These are phyloP conservation scores for Drosophila atroscutellata DNA, from an alignment of 2,888 invertebrate genomes.

Conservation along the genomic window DNA sequence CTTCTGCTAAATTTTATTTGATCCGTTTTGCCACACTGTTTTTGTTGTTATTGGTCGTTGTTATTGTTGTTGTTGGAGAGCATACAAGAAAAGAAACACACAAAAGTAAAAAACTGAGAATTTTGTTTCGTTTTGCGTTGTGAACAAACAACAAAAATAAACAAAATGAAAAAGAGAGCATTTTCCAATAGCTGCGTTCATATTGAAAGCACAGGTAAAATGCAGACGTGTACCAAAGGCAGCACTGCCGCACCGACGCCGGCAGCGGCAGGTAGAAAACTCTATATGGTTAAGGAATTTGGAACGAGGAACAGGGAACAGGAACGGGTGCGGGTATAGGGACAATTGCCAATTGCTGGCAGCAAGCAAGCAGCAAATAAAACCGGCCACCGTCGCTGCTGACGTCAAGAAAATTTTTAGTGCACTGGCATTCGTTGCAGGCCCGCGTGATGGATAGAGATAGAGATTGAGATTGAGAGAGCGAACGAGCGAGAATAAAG, in stretches of 20 bases:
- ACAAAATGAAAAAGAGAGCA: conserved; percentile 41
- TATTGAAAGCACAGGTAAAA: conserved; percentile 51
- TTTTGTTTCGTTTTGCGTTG: conserved; percentile 49
- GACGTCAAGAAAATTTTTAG: conserved; percentile 59
- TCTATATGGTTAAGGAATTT: conserved; percentile 34
- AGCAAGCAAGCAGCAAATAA: conserved; percentile 22
- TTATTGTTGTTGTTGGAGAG: conserved; percentile 28
- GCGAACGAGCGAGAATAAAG: conserved; percentile 8
- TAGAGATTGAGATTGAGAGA: conserved; percentile 17
- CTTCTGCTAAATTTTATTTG: conserved; percentile 26
- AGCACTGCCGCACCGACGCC: conserved; percentile 26
- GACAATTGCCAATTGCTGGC: conserved; percentile 33
- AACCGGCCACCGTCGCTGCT: conserved; percentile 52
- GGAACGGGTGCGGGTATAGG: conserved; percentile 26
- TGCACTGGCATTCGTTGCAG: conserved; percentile 65
- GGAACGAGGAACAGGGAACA: conserved; percentile 28
- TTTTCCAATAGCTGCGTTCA: conserved; percentile 50
- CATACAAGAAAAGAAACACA: conserved; percentile 22
- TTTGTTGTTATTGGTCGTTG: conserved; percentile 21
- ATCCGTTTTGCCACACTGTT: conserved; percentile 65
- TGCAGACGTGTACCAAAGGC: conserved; percentile 56
- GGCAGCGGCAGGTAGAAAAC: conserved; percentile 58
- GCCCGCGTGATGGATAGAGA: conserved; percentile 25
- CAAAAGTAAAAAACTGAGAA: conserved; percentile 41
- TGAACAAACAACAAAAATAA: conserved; percentile 22